Evolutionary conservation across 2,113 vertebrate species (phyloP).

Genomic region (Rhea americana): DNA sequence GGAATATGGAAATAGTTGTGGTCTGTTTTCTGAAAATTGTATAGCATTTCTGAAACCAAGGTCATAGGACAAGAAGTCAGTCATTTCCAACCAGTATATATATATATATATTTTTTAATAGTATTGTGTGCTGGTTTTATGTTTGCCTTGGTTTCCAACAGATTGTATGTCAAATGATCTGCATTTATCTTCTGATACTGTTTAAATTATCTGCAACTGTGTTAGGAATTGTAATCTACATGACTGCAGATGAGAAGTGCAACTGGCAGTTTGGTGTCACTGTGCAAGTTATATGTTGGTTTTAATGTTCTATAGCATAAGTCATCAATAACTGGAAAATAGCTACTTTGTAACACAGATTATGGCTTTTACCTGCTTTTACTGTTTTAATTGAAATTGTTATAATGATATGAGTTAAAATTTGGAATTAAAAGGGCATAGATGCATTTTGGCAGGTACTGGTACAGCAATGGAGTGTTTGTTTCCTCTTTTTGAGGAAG

Average conservation of each 20-base stretch:
- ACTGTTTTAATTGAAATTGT: background rate
- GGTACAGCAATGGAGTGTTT: background rate
- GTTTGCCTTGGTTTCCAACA: background rate
- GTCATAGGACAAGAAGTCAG: background rate
- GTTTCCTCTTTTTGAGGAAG: background rate
- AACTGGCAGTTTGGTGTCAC: background rate
- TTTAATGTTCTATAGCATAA: background rate
- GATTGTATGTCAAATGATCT: background rate
- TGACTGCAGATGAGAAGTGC: background rate
- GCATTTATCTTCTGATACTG: background rate
- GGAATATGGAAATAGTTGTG: background rate
- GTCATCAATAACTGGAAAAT: background rate
- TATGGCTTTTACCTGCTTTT: background rate
- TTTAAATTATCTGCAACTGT: background rate
- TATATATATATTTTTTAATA: background rate
- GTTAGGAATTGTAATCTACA: background rate
- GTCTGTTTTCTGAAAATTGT: conserved; percentile 1
- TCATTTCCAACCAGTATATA: background rate
- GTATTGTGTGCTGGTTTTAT: background rate
- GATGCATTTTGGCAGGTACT: background rate
- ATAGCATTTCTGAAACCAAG: background rate
- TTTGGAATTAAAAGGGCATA: background rate
- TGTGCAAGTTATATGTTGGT: background rate
- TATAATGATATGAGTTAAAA: background rate
- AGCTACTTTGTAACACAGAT: background rate